These are phyloP conservation scores for Ramphastos sulfuratus DNA, from an alignment of 2,113 vertebrate species.

Conservation along the genomic window DNA sequence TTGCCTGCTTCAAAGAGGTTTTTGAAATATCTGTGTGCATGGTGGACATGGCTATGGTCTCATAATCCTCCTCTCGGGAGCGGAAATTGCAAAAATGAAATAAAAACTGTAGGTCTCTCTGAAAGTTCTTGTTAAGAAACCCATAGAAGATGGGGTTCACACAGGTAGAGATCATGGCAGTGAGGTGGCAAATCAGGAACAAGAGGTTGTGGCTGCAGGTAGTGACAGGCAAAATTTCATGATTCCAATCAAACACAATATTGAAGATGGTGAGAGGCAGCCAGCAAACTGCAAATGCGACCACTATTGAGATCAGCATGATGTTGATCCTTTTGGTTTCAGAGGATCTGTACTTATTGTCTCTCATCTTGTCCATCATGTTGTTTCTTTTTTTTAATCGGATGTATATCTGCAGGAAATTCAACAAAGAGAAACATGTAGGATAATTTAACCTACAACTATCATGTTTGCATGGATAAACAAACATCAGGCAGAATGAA, in stretches of 20 bases:
- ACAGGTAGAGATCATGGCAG: conserved; percentile 88
- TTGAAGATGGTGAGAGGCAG: conserved; percentile 90
- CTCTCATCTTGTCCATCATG: conserved; percentile 89
- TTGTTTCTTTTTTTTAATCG: conserved; percentile 82
- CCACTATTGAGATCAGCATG: conserved; percentile 89
- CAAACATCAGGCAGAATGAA: not conserved
- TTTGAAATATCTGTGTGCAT: conserved; percentile 89
- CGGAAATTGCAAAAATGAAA: conserved; percentile 85
- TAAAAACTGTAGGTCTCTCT: conserved; percentile 85
- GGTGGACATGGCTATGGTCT: conserved; percentile 90
- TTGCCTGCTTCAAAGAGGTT: conserved; percentile 83
- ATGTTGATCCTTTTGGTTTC: conserved; percentile 86
- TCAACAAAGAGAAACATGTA: conserved; percentile 20
- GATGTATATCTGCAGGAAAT: conserved; percentile 81
- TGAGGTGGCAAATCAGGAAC: conserved; percentile 88
- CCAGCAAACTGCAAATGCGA: conserved; percentile 88
- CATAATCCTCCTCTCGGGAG: conserved; percentile 84
- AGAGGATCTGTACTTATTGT: conserved; percentile 83
- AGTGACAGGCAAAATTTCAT: conserved; percentile 77
- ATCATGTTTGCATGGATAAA: not conserved
- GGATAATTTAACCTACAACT: not conserved
- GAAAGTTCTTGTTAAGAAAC: conserved; percentile 91
- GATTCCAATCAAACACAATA: conserved; percentile 86
- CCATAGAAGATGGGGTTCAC: conserved; percentile 90
- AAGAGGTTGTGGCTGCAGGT: conserved; percentile 86